Evolutionary conservation across 2,113 vertebrate species (phyloP).

Genomic region (Myotis brandtii): DNA sequence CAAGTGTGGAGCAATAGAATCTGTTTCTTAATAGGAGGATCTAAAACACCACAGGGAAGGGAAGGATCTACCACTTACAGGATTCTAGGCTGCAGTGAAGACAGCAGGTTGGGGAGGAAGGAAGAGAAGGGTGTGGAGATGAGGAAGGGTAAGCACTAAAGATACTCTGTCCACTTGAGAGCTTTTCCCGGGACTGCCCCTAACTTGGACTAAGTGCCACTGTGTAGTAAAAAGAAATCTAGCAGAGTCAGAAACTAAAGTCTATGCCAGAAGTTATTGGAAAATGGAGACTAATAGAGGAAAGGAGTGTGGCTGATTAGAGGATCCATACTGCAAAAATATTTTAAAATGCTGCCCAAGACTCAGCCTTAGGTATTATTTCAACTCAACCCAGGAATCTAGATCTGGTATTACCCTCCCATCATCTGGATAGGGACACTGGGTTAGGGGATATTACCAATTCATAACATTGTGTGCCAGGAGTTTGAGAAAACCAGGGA

Average conservation of each 20-base stretch:
- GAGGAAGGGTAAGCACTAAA: not conserved
- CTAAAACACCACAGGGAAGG: not conserved
- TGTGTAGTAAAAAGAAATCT: not conserved
- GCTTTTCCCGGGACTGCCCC: not conserved
- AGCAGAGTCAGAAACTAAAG: conserved; percentile 17
- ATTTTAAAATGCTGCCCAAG: not conserved
- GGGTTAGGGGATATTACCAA: not conserved
- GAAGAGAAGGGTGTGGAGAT: not conserved
- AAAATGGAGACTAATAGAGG: not conserved
- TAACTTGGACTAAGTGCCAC: not conserved
- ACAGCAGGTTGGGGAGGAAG: not conserved
- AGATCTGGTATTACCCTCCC: not conserved
- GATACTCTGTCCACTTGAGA: not conserved
- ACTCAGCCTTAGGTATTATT: conserved; percentile 2
- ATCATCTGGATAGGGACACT: not conserved
- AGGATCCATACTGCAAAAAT: not conserved
- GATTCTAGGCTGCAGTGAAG: not conserved
- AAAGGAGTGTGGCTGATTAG: not conserved
- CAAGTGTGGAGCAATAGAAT: not conserved
- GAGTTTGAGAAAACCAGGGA: not conserved
- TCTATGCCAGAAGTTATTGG: not conserved
- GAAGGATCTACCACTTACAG: not conserved
- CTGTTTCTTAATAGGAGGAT: not conserved
- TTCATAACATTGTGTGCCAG: not conserved
- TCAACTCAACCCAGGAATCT: not conserved